Conservation (phyloP, 1,140 invertebrate genomes). For the Drosophila ficusphila region DNA sequence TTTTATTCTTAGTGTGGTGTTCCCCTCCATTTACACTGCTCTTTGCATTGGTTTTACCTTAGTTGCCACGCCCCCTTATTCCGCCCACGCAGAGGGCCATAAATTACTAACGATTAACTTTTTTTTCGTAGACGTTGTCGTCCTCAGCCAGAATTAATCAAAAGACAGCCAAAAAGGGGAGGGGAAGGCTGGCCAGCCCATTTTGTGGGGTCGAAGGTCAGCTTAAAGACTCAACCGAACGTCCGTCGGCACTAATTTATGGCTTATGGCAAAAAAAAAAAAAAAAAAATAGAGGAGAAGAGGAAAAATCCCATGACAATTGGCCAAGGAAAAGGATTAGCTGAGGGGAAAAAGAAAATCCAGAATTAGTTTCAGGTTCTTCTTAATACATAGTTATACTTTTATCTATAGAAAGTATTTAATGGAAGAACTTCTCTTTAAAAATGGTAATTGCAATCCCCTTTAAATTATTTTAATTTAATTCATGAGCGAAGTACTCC, state of each 20-base stretch:
- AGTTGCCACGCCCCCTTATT: neutral
- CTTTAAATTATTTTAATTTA: neutral
- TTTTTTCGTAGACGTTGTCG: constrained; percentile 34
- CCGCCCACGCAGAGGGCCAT: constrained; percentile 48
- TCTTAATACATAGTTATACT: no score
- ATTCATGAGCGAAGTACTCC: neutral
- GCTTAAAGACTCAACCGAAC: constrained; percentile 36
- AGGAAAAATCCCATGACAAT: constrained; percentile 29
- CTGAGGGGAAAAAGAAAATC: neutral
- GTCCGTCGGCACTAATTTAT: constrained; percentile 39
- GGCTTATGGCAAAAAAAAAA: constrained; percentile 14
- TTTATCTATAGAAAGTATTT: no score
- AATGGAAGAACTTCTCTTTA: no score
- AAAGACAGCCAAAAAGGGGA: neutral
- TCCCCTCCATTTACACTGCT: neutral
- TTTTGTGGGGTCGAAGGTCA: constrained; percentile 29
- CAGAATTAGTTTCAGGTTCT: neutral
- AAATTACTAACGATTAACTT: constrained; percentile 78
- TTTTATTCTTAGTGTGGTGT: no score
- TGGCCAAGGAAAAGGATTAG: constrained; percentile 22
- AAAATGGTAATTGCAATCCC: neutral
- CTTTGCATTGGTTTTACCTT: constrained; percentile 9
- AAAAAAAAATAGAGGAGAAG: neutral
- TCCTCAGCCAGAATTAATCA: constrained; percentile 43
- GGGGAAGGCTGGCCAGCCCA: neutral